Base-by-base conservation (phyloP, 2,888 invertebrate genomes). In the Drosophila cognata region DNA sequence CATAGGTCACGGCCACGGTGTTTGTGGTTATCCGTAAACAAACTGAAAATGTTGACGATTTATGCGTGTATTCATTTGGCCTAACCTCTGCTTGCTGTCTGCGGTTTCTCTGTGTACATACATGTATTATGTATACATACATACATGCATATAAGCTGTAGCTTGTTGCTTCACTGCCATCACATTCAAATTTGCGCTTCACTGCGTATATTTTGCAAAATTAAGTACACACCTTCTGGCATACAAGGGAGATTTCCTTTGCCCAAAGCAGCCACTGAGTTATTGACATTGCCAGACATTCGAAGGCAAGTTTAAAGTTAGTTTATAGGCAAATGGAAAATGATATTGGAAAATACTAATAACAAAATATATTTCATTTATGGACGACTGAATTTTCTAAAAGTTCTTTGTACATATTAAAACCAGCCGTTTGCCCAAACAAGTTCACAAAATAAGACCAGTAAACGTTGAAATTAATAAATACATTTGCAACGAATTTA, bases 21-120 rank as follows among this genome's bases (percentile, higher is more conserved):
- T 71, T 71, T 80, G 75, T 75, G 81, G 75, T 31, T 55, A 57
- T 33, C 65, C 28, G 73, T 71, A 76, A 76, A 71, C 67, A 80
- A 80, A 80, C 66, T 67, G 36, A 46, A 52, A 50, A 55, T 48
- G 66, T 53, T 60, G 46, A 60, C 53, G 16, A n/a, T 7, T 43
- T 13, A 11, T 18, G 25, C 41, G 38, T 25, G 46, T 48, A 16
- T 35, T 52, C 58, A 35, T 53, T n/a, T 55, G 53, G 41, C 53
- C 56, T 65, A 43, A 31, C 70, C 53, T 33, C 28, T 56, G 56
- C 8, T 28, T n/a, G 25, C 58, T 46, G 48, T 71, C 21, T 41
- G 51, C 2, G 35, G 29, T 38, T 25, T 36, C 38, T 29, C 36
- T 59, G 48, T 48, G 31, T 41, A 21, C 35, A 28, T 29, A 60